Evolutionary conservation across 2,113 vertebrate species (phyloP).

Genomic region (Syngnathoides biaculeatus): DNA sequence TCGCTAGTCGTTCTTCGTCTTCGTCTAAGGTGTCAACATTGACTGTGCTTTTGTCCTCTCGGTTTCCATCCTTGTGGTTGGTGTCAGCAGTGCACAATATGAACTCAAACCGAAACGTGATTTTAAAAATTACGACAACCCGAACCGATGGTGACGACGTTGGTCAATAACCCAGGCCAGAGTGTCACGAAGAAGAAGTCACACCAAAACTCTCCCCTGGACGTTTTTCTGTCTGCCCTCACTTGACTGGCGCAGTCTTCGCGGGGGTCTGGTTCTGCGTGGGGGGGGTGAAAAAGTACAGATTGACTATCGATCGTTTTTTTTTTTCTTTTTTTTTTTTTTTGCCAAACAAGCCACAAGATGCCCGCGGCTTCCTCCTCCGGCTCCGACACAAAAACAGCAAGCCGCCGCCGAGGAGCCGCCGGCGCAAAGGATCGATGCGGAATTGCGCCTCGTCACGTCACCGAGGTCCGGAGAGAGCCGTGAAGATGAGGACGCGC

Average conservation of each 20-base stretch:
- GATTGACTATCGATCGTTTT: not conserved
- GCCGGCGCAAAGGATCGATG: not conserved
- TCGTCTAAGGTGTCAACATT: too few species aligned
- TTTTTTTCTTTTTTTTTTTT: too few species aligned
- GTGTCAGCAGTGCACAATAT: too few species aligned
- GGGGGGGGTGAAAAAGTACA: not conserved
- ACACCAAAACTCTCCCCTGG: too few species aligned
- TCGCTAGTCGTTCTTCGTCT: too few species aligned
- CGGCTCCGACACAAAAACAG: not conserved
- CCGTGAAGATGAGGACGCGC: not conserved
- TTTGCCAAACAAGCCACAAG: not conserved
- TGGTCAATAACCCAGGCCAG: too few species aligned
- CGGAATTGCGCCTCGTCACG: not conserved
- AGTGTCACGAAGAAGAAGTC: too few species aligned
- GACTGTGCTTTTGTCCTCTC: too few species aligned
- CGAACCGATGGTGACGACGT: too few species aligned
- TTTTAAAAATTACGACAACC: too few species aligned
- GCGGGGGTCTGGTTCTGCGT: not conserved
- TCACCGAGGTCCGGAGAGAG: not conserved
- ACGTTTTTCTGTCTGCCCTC: not conserved
- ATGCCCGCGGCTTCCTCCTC: not conserved
- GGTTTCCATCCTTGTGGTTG: too few species aligned
- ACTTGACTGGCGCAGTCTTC: not conserved
- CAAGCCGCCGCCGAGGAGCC: not conserved
- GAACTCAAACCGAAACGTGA: too few species aligned